Evolutionary conservation across 2,113 vertebrate genomes (phyloP).

Genomic region (Barnardius zonarius): DNA sequence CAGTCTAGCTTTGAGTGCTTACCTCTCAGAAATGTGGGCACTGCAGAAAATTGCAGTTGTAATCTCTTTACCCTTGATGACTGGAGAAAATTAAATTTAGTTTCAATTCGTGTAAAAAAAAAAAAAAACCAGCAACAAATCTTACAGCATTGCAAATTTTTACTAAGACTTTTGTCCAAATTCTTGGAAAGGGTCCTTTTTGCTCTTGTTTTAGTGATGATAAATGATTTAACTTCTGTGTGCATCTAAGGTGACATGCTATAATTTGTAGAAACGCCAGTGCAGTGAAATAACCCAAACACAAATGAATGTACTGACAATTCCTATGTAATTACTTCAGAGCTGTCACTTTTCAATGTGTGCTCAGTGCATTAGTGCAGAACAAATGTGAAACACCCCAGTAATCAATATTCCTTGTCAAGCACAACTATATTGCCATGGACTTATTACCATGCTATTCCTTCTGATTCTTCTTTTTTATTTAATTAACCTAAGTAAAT

Average conservation of each 20-base stretch:
- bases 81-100: not conserved
- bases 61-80: not conserved
- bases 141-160: not conserved
- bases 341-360: constrained; percentile 39
- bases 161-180: not conserved
- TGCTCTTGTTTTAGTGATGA: constrained; percentile 19
- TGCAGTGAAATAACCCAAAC: constrained; percentile 52
- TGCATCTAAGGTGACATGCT: constrained; percentile 32
- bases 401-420: constrained; percentile 69
- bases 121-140: not conserved
- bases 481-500: not conserved
- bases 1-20: not conserved
- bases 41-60: not conserved
- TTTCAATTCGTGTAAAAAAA: not conserved
- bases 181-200: not conserved
- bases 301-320: constrained; percentile 62
- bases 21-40: not conserved
- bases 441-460: constrained; percentile 48
- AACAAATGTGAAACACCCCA: constrained; percentile 28
- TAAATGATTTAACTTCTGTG: constrained; percentile 58
- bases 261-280: constrained; percentile 67
- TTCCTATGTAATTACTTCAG: constrained; percentile 65
- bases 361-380: constrained; percentile 43
- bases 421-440: constrained; percentile 17
- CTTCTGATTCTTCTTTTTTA: constrained; percentile 32